Conservation (phyloP, 2,797 vertebrate species). For the Aselliscus stoliczkanus region DNA sequence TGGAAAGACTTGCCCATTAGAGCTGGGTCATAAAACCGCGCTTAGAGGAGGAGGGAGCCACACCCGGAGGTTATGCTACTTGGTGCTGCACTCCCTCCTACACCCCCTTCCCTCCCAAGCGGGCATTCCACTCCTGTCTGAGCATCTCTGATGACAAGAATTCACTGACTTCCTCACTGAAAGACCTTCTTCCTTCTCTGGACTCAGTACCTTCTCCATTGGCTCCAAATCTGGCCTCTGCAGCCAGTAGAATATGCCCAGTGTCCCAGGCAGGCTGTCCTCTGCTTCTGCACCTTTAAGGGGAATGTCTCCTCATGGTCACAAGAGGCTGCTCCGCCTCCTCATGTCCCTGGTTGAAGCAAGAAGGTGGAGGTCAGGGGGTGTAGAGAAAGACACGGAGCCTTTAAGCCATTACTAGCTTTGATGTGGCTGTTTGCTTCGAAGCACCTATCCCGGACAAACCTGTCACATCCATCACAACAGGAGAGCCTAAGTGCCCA, state of each 20-base stretch:
- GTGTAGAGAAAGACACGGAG: not conserved
- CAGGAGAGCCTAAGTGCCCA: not conserved
- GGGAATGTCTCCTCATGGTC: not conserved
- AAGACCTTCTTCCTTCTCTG: not conserved
- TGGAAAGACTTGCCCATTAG: not conserved
- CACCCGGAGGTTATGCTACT: too few relatives aligned
- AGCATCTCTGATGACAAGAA: not conserved
- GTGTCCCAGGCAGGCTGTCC: not conserved
- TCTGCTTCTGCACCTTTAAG: not conserved
- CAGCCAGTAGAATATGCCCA: not conserved
- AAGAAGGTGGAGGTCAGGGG: not conserved
- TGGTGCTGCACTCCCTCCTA: not conserved
- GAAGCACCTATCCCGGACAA: not conserved
- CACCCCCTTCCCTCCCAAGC: fast-evolving
- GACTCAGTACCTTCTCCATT: not conserved
- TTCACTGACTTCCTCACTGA: not conserved
- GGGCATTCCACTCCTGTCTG: not conserved
- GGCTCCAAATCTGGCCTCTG: not conserved
- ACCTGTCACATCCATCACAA: not conserved
- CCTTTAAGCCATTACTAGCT: not conserved
- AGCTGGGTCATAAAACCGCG: not conserved
- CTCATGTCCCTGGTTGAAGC: not conserved
- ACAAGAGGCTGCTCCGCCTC: not conserved
- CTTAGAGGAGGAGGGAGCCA: not conserved
- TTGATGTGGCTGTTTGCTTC: not conserved